phyloP scores from a whole-genome alignment of 2,797 vertebrate genomes.

The Novumbra hubbsi region DNA sequence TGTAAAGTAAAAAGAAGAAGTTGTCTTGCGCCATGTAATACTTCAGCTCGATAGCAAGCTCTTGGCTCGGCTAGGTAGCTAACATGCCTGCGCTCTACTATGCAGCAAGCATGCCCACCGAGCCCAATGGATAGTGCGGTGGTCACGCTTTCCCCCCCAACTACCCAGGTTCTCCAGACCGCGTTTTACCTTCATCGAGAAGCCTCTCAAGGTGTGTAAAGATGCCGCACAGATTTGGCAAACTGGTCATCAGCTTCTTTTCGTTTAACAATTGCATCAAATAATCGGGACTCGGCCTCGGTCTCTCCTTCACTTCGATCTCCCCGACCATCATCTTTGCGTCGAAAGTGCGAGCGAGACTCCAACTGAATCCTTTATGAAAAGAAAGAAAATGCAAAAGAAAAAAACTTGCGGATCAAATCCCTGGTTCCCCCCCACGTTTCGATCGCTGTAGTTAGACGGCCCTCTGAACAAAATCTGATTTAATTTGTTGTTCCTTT shows the following conservation, averaged over 20 bases:
- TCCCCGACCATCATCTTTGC: slow-evolving; percentile 86
- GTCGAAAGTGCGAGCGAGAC: slow-evolving; percentile 66
- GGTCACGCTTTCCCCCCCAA: slow-evolving; percentile 41
- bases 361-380: slow-evolving; percentile 68
- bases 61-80: slow-evolving; percentile 9
- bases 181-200: slow-evolving; percentile 90
- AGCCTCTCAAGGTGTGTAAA: slow-evolving; percentile 93
- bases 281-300: slow-evolving; percentile 87
- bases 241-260: slow-evolving; percentile 84
- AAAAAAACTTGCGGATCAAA: slow-evolving; percentile 72
- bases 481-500: slow-evolving; percentile 61
- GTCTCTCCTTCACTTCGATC: slow-evolving; percentile 87
- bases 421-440: slow-evolving; percentile 69
- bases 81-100: slow-evolving; percentile 21
- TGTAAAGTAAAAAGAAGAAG: slow-evolving; percentile 10
- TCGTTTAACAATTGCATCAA: slow-evolving; percentile 85
- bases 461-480: slow-evolving; percentile 49
- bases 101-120: slow-evolving; percentile 47
- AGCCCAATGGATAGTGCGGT: slow-evolving; percentile 50
- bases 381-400: slow-evolving; percentile 41
- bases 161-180: slow-evolving; percentile 12
- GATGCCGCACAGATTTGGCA: slow-evolving; percentile 85
- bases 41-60: slow-evolving; percentile 2
- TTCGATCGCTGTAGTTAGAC: slow-evolving; percentile 56
- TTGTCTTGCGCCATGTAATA: background rate